Evolutionary conservation across 2,113 vertebrate species (phyloP), one percentile per base, ranked within the genome.

Genomic region (Carettochelys insculpta): DNA sequence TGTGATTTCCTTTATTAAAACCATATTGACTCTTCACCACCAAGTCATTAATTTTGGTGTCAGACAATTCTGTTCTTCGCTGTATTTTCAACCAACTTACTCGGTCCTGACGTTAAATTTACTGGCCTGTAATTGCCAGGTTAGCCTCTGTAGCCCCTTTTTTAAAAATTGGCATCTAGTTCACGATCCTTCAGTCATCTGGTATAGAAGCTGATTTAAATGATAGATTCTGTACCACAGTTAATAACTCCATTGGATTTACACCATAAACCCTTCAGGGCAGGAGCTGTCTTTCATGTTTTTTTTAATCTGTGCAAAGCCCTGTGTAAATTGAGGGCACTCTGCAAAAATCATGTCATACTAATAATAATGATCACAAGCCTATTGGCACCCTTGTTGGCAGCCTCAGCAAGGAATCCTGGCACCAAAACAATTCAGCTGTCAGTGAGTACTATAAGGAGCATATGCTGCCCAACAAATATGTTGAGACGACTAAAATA

Each of bases 351-450:
- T 87, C 89, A 90, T 91, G 94, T 95, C 45, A 51, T 54, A n/a
- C 56, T 89, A 87, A 75, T 89, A 93, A 76, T 94, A 86, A 94
- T 24, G 76, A 93, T 75, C 29, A 25, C 54, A 87, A 93, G 92
- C 85, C 85, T 54, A 56, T 5, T 87, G 94, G 80, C 82, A 84
- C 51, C 68, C 86, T 85, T 73, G 50, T 79, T 27, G 58, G 53
- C 5, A 2, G 20, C 79, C 78, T 79, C 85, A 84, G n/a, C 0
- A 7, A 87, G 68, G 85, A 95, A 50, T 45, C 14, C 77, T 95
- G 95, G 78, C 48, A 0, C 43, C 16, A 16, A 45, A 75, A 84
- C 94, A 94, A 88, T 85, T 94, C 91, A 90, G 88, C 86, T 91
- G 85, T 77, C 80, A 80, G 53, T 87, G 22, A 0, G 0, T 58